Evolutionary conservation across 37 sponge, comb jelly and placozoan genomes (phyloP).

Genomic region (Spongia lamella): DNA sequence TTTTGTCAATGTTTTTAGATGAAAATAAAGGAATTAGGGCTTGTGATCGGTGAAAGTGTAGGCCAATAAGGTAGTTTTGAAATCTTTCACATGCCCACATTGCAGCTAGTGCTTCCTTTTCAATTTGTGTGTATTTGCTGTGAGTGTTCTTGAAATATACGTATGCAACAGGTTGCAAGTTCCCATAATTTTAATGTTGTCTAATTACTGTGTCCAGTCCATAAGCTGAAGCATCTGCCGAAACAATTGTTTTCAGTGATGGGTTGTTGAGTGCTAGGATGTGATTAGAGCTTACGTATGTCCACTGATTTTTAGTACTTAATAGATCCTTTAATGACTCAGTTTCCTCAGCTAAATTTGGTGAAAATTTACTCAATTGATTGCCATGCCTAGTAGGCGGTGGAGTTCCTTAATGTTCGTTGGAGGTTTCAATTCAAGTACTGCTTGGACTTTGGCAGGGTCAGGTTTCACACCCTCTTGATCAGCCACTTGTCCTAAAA

Average conservation of each 20-base stretch:
- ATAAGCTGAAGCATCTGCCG: constrained; percentile 5
- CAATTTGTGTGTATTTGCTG: too few relatives aligned
- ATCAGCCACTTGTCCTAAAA: constrained; percentile 35
- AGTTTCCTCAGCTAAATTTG: constrained; percentile 9
- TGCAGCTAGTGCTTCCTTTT: too few relatives aligned
- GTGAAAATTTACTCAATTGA: constrained; percentile 10
- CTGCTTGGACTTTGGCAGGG: too few relatives aligned
- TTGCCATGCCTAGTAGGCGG: constrained; percentile 38
- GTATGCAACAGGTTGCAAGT: background rate
- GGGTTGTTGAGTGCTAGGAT: background rate
- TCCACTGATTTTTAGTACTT: constrained; percentile 2
- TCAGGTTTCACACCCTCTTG: constrained; percentile 2
- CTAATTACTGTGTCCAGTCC: constrained; percentile 25
- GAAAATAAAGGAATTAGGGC: too few relatives aligned
- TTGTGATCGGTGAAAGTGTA: too few relatives aligned
- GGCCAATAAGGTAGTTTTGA: too few relatives aligned
- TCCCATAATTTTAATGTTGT: constrained; percentile 37
- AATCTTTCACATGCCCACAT: too few relatives aligned
- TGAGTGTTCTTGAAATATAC: too few relatives aligned
- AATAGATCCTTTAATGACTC: constrained; percentile 12
- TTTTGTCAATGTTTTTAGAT: too few relatives aligned
- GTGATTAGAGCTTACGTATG: background rate
- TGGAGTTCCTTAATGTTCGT: constrained; percentile 19
- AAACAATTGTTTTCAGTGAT: background rate
- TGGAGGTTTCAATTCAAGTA: too few relatives aligned